phyloP scores from a whole-genome alignment of 1,140 invertebrate genomes.

The Diorhabda elongata region DNA sequence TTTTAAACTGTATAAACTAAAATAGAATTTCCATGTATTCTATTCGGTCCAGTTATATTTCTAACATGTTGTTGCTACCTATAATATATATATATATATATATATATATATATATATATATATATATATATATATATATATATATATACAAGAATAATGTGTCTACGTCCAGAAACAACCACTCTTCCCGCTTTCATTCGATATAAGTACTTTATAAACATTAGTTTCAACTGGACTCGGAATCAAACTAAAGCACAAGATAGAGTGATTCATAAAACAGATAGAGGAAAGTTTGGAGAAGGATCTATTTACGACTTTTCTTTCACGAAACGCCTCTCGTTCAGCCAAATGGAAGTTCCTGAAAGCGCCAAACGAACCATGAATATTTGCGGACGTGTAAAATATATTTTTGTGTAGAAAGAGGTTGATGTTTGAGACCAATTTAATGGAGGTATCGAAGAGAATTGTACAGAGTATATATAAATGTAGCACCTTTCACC shows the following conservation, averaged over 20 bases:
- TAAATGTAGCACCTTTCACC: too few species aligned
- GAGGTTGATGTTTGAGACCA: background rate
- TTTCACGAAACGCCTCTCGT: background rate
- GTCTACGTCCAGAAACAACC: too few species aligned
- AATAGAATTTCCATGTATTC: too few species aligned
- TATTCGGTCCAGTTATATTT: too few species aligned
- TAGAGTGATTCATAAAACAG: conserved; percentile 1
- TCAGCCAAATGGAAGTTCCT: conserved; percentile 1
- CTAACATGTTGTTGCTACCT: too few species aligned
- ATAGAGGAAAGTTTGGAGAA: background rate
- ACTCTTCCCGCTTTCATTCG: background rate
- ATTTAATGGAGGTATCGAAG: background rate
- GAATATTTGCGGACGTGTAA: conserved; percentile 2
- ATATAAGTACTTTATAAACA: conserved; percentile 1
- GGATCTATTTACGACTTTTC: conserved; percentile 2
- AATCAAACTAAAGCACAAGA: background rate
- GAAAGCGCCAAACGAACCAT: conserved; percentile 1
- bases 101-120: too few species aligned
- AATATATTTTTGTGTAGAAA: background rate
- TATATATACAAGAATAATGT: too few species aligned
- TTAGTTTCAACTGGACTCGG: background rate
- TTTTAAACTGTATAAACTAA: too few species aligned
- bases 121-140: too few species aligned
- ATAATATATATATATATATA: too few species aligned
- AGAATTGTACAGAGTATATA: too few species aligned